Evolutionary conservation across 2,797 vertebrate genomes (phyloP).

Genomic region (Paramormyrops hopkinsi): DNA sequence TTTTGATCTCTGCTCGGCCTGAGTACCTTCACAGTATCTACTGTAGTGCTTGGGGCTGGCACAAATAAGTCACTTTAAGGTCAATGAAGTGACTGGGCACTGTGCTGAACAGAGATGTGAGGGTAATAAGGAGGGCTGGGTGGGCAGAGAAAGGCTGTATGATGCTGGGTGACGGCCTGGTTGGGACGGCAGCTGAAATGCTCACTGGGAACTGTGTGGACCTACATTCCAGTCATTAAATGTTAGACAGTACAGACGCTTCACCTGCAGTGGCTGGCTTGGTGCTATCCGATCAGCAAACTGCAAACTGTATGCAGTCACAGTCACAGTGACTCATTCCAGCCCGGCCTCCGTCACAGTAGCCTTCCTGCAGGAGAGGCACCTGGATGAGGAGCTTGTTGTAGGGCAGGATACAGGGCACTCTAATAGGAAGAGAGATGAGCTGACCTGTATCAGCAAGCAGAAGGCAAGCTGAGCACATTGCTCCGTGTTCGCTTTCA

Average conservation of each 20-base stretch:
- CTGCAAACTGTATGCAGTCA: background rate
- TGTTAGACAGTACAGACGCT: background rate
- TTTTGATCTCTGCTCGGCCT: background rate
- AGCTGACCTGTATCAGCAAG: background rate
- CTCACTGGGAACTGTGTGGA: background rate
- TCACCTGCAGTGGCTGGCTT: background rate
- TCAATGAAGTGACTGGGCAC: conserved; percentile 18
- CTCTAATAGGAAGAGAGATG: background rate
- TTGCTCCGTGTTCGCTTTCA: background rate
- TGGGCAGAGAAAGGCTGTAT: background rate
- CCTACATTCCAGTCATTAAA: background rate
- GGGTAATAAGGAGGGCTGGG: conserved; percentile 16
- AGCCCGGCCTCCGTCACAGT: background rate
- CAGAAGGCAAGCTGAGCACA: background rate
- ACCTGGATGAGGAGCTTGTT: background rate
- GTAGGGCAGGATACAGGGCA: background rate
- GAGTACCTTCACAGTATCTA: conserved; percentile 2
- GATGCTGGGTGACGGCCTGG: background rate
- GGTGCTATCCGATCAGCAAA: background rate
- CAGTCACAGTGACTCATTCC: background rate
- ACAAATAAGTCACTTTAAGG: conserved; percentile 30
- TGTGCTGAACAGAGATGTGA: background rate
- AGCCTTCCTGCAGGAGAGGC: background rate
- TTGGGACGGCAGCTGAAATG: background rate
- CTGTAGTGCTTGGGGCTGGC: conserved; percentile 18